Base-by-base conservation (phyloP, 2,113 vertebrate species). In the Rallus limicola region DNA sequence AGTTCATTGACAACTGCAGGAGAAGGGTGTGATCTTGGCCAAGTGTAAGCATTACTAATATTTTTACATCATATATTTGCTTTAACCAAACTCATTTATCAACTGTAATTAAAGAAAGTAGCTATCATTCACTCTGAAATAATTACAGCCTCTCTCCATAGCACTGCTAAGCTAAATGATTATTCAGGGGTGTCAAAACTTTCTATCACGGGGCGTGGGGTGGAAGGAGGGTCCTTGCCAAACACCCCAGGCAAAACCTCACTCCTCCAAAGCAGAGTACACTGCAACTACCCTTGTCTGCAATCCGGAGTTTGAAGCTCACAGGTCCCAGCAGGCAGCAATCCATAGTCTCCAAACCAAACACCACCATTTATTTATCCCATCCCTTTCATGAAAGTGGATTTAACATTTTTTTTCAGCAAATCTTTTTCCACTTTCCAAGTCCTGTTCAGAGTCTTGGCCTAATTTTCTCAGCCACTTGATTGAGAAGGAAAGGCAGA, bases 61-160 rank as follows among this genome's bases (percentile, higher is more conserved):
- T 29, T 95, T 29, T 95, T 94, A 93, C 97, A 84, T 95, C 56
- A 92, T 88, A 21, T 67, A 79, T 97, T 97, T 89, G 84, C 72
- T 86, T 95, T 53, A 82, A 86, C 42, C 78, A 34, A 77, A 55
- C 78, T 94, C 92, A 69, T 94, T 95, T 84, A 94, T 92, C 95
- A 95, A 6, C 65, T 8, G 4, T 81, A 92, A 95, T 87, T 71
- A 94, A 95, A 60, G 63, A 68, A 87, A 46, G n/a, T 28, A 76
- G 82, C 62, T 29, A 74, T n/a, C 92, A 70, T 65, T 82, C 82
- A 72, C 63, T 89, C 63, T n/a, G 52, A 67, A 90, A 82, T 46
- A 90, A 91, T 83, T 80, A 83, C 11, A 87, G 84, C 77, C 80
- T 68, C 88, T 67, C 70, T 84, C 63, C 77, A 16, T 36, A 50